A percentile compares a stretch with the other conserved stretches of the same genome.
phyloP scores from a whole-genome alignment of 2,113 vertebrate species.

The Scomber japonicus region DNA sequence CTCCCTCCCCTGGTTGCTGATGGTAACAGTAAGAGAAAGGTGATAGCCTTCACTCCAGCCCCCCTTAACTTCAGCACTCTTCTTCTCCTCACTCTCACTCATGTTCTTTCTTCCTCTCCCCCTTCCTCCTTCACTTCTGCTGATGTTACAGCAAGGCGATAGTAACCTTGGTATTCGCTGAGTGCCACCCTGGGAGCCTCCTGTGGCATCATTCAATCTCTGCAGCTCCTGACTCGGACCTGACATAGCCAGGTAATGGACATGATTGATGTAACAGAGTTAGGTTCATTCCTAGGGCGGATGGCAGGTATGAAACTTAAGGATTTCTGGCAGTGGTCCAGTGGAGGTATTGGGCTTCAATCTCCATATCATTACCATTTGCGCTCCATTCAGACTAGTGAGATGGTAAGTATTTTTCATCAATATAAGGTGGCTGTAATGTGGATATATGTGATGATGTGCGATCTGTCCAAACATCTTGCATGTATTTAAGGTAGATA shows the following conservation, averaged over 20 bases:
- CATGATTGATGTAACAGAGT: conserved; percentile 59
- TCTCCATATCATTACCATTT: conserved; percentile 52
- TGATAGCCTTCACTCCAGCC: conserved; percentile 40
- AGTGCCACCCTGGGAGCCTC: conserved; percentile 62
- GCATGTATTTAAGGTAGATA: background rate
- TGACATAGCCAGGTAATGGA: conserved; percentile 58
- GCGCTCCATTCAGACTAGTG: conserved; percentile 18
- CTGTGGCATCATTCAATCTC: conserved; percentile 56
- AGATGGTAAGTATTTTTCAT: conserved; percentile 19
- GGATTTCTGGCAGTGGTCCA: conserved; percentile 52
- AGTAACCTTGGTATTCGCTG: conserved; percentile 58
- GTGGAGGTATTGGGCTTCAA: conserved; percentile 17
- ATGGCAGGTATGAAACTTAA: conserved; percentile 50
- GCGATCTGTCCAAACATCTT: conserved; percentile 4
- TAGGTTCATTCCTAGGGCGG: conserved; percentile 42
- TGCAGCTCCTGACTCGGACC: conserved; percentile 39
- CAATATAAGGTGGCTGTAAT: conserved; percentile 22
- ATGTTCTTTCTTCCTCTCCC: background rate
- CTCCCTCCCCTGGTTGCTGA: conserved; percentile 48
- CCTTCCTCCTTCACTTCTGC: conserved; percentile 21
- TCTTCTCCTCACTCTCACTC: conserved; percentile 4
- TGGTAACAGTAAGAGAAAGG: conserved; percentile 51
- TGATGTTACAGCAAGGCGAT: conserved; percentile 46
- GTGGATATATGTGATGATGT: background rate
- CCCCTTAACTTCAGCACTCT: conserved; percentile 28